Conservation (phyloP, 2,888 invertebrate species). For the Choristoneura rosaceana region DNA sequence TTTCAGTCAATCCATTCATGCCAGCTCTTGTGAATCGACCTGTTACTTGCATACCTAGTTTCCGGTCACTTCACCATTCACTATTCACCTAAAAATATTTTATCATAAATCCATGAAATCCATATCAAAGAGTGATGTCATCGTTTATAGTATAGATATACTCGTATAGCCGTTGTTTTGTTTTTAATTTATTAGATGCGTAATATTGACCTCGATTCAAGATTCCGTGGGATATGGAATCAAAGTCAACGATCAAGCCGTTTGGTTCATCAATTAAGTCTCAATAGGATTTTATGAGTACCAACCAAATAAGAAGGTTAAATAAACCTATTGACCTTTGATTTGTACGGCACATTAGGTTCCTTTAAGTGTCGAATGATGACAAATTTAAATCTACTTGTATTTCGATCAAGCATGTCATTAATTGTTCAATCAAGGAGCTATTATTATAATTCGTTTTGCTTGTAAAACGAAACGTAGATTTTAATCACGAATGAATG, state of each 20-base stretch:
- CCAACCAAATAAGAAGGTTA: constrained; percentile 31
- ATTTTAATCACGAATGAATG: constrained; percentile 1
- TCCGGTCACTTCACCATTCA: background rate
- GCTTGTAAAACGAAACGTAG: background rate
- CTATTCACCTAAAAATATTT: background rate
- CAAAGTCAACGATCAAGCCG: constrained; percentile 27
- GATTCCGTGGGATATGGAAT: constrained; percentile 21
- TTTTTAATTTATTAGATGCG: constrained; percentile 32
- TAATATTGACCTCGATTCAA: constrained; percentile 33
- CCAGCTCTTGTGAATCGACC: too few species aligned
- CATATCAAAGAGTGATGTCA: constrained; percentile 32
- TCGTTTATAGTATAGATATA: background rate
- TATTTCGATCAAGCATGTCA: constrained; percentile 18
- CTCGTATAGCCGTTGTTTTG: constrained; percentile 27
- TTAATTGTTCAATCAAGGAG: constrained; percentile 20
- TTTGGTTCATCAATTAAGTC: constrained; percentile 21
- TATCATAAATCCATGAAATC: constrained; percentile 7
- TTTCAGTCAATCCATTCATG: too few species aligned
- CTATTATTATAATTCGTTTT: constrained; percentile 5
- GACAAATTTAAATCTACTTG: constrained; percentile 16
- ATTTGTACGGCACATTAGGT: constrained; percentile 20
- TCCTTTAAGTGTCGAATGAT: constrained; percentile 29
- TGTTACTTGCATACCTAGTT: background rate
- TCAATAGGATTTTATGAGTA: constrained; percentile 21
- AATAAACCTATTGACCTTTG: constrained; percentile 36